phyloP scores from a whole-genome alignment of 2,888 invertebrate species.

The Agonopterix arenella region DNA sequence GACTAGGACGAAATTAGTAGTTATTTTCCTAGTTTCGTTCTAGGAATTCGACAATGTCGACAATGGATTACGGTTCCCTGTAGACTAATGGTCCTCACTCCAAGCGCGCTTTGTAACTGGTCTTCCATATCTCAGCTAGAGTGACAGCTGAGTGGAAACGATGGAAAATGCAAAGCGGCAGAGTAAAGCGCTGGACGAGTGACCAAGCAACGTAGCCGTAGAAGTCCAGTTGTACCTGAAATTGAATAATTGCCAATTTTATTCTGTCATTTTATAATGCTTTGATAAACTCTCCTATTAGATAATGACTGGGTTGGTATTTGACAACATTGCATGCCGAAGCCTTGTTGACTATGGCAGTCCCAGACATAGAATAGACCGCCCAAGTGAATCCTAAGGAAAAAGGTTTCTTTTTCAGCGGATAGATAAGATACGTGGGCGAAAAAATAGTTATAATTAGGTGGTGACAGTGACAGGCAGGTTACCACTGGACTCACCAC shows the following conservation, averaged over 20 bases:
- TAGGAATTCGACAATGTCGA: conserved; percentile 29
- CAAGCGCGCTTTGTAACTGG: conserved; percentile 93
- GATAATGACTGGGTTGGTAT: too few species aligned
- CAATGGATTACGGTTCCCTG: conserved; percentile 32
- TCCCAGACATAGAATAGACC: too few species aligned
- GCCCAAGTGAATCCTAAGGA: too few species aligned
- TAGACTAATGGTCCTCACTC: conserved; percentile 77
- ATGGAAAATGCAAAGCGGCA: conserved; percentile 97
- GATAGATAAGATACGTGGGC: too few species aligned
- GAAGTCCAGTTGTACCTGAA: conserved; percentile 88
- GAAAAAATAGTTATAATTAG: too few species aligned
- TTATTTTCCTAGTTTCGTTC: conserved; percentile 27
- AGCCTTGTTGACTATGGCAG: too few species aligned
- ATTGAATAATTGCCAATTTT: conserved; percentile 8
- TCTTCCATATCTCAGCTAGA: conserved; percentile 97
- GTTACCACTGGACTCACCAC: too few species aligned
- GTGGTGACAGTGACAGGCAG: too few species aligned
- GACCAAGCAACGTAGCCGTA: conserved; percentile 96
- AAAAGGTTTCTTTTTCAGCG: too few species aligned
- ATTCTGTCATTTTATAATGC: neutral
- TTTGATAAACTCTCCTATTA: neutral
- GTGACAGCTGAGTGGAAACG: conserved; percentile 97
- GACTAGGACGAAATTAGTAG: conserved; percentile 62
- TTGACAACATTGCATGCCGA: too few species aligned
- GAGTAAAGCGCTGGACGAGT: conserved; percentile 92